These are phyloP conservation scores for Drosophila pandora DNA, from an alignment of 1,140 invertebrate species.

Conservation along the genomic window DNA sequence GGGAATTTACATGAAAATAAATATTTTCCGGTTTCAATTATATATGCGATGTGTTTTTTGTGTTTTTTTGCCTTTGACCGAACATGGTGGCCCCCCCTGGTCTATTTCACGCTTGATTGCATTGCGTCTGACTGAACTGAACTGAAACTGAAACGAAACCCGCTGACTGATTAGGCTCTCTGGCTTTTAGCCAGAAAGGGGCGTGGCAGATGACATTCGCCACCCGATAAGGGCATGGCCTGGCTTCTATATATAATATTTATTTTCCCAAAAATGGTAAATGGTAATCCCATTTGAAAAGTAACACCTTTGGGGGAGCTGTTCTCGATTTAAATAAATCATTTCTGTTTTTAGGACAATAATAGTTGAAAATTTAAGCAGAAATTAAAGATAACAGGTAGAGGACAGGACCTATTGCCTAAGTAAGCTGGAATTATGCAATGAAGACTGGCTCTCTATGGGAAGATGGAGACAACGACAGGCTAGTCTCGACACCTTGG, in stretches of 20 bases:
- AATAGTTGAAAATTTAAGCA: too few species aligned
- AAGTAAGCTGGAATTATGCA: constrained; percentile 45
- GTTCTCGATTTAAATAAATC: constrained; percentile 2
- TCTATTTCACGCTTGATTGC: constrained; percentile 81
- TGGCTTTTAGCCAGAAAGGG: constrained; percentile 45
- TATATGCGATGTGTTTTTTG: constrained; percentile 52
- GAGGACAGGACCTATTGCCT: constrained; percentile 10
- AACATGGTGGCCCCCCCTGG: constrained; percentile 33
- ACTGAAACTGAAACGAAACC: too few species aligned
- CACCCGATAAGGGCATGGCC: constrained; percentile 39
- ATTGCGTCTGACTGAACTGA: constrained; percentile 58
- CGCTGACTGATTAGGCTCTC: constrained; percentile 62
- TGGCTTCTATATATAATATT: constrained; percentile 4
- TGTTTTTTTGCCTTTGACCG: constrained; percentile 20
- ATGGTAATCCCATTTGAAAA: constrained; percentile 46
- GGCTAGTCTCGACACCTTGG: constrained; percentile 46
- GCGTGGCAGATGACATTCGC: constrained; percentile 43
- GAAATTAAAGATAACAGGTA: constrained; percentile 4
- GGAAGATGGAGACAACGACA: constrained; percentile 21
- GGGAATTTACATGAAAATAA: constrained; percentile 83
- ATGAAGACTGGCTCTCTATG: constrained; percentile 33
- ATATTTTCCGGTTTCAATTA: constrained; percentile 83
- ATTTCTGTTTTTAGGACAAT: too few species aligned
- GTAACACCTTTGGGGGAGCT: constrained; percentile 31
- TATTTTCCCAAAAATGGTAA: constrained; percentile 22